Evolutionary conservation across 2,113 vertebrate genomes (phyloP), one percentile per base, ranked within the genome.

Genomic region (Hymenochirus boettgeri): DNA sequence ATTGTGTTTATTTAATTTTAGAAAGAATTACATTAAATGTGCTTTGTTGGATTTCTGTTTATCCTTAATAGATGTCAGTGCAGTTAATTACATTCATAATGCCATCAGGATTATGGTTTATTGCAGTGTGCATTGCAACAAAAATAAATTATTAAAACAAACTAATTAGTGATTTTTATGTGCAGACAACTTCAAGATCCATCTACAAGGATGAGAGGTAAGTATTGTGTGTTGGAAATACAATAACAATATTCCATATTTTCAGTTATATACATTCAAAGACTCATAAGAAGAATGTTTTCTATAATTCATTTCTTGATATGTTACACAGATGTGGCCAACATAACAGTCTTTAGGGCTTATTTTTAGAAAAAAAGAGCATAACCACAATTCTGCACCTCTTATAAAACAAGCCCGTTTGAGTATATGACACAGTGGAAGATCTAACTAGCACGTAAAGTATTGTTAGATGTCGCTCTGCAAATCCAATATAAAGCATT

Each of bases 131-230:
- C 42, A 17, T 25, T 60, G 57, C 22, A 74, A 74, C 59, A 62
- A 74, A 73, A 73, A 72, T 73, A 69, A 72, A 77, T 78, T 11
- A 19, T 61, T 56, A 48, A 70, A 72, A 51, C 7, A 69, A 77
- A 76, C 71, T 81, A 76, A 80, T 82, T 73, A 74, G 23, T 71
- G 42, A 27, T 71, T 71, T 82, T 76, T 80, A 51, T 75, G 31
- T 47, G 56, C 74, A 80, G 77, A 77, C 76, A 61, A 52, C 58
- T 76, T 33, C 69, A 57, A 75, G 74, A 73, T 73, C 72, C 70
- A 55, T 77, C 76, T 72, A 52, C 61, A 54, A 27, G 72, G 71
- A 71, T 65, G 62, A 56, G 63, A 79, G 73, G 70, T 71, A 60
- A 19, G 65, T 62, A 77, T 55, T 65, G 67, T 31, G 29, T 61